Evolutionary conservation across 2,888 invertebrate genomes (phyloP), one percentile per base, ranked within the genome.

Genomic region (Phortica okadai): DNA sequence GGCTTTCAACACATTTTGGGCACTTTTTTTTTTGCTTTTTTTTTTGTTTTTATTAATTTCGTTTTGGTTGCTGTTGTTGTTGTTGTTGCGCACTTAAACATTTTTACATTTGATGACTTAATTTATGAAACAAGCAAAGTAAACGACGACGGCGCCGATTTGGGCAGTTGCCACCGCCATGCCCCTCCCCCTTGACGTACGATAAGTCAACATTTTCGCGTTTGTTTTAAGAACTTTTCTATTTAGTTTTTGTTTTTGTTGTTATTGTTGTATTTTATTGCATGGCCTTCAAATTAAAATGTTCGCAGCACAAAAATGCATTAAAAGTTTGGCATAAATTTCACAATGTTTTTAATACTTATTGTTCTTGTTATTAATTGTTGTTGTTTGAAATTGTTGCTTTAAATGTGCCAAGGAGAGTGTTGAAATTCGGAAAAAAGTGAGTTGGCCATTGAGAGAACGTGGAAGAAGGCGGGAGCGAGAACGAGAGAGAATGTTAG

Each of bases 1-100:
- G 86, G 84, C 84, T 85, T 85, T 85, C 85, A 85, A 85, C 85
- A 85, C 85, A 85, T 86, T 56, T 78, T 74, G 82, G 83, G 76
- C 82, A 83, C 80, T 84, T 86, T 82, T 76, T 3, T 50, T 8
- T 2, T 50, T 2, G 2, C 6, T 1, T 50, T 11, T 11, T 2
- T 11, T 8, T 1, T 11, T 11, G 8, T 3, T 50, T 50, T 14
- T 50, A 50, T 50, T 8, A 6, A 1, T 8, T 50, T 50, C 2
- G 50, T 79, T 78, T 69, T 56, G 33, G 77, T 50, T 73, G 76
- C 59, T 72, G 77, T 76, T 76, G 76, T 78, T 78, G 77, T 75
- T 77, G 73, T 79, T 76, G 74, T 42, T 69, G 21, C 62, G 62
- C 21, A 21, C 21, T 64, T 42, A 75, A 76, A 78, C 58, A 76